phyloP scores from a whole-genome alignment of 2,888 invertebrate genomes.

The Encarsia formosa region DNA sequence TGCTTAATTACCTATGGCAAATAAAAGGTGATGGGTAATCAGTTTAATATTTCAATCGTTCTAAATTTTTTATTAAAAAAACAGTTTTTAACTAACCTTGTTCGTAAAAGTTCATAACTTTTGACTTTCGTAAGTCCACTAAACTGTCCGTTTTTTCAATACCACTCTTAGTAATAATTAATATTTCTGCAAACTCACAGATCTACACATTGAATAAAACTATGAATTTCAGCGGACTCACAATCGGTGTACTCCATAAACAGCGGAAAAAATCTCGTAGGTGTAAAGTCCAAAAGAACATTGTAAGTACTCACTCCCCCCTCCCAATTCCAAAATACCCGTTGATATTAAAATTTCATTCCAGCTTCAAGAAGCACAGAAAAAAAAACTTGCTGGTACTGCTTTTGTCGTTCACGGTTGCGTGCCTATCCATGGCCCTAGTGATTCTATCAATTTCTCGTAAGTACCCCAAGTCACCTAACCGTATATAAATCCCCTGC shows the following conservation, averaged over 20 bases:
- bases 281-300: slow-evolving; percentile 41
- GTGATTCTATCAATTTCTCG: slow-evolving; percentile 40
- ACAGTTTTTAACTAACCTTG: no score
- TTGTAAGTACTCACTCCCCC: slow-evolving; percentile 37
- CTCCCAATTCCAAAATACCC: not conserved
- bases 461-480: slow-evolving; percentile 33
- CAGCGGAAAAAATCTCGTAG: slow-evolving; percentile 41
- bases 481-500: not conserved
- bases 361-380: slow-evolving; percentile 37
- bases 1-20: no score
- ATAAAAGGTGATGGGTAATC: no score
- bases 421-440: slow-evolving; percentile 32
- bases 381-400: slow-evolving; percentile 17
- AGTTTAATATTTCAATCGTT: no score
- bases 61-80: no score
- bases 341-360: slow-evolving; percentile 5
- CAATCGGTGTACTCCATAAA: slow-evolving; percentile 41
- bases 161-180: no score
- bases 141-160: no score
- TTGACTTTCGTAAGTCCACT: no score
- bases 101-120: no score
- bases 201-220: no score
- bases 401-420: slow-evolving; percentile 26
- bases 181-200: no score
- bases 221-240: no score